These are phyloP conservation scores for Lytechinus variegatus DNA, from an alignment of 35 echinoderm and acorn worm species.

Conservation along the genomic window DNA sequence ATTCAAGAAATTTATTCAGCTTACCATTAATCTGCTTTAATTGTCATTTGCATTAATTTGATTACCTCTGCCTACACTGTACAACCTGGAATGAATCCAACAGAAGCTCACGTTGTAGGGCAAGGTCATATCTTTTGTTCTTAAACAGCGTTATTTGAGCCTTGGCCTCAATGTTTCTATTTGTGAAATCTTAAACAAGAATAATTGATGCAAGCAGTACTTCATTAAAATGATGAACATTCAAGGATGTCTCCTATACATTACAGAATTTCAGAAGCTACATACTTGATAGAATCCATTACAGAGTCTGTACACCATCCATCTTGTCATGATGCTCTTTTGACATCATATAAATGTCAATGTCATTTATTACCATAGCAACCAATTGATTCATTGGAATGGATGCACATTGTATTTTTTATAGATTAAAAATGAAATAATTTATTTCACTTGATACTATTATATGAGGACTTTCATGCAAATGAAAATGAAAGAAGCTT, in stretches of 20 bases:
- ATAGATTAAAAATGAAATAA: background rate
- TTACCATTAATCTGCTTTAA: background rate
- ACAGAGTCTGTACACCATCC: background rate
- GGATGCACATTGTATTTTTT: background rate
- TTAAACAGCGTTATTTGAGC: background rate
- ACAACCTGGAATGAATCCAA: background rate
- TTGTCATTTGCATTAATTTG: constrained; percentile 6
- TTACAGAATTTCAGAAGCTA: background rate
- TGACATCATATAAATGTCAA: background rate
- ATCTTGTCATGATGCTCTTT: background rate
- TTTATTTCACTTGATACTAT: background rate
- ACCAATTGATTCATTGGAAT: background rate
- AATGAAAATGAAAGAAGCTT: background rate
- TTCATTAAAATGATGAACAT: background rate
- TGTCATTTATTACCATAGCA: background rate
- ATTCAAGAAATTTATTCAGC: background rate
- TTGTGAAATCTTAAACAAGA: background rate
- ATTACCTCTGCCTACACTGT: background rate
- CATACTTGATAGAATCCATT: background rate
- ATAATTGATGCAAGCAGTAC: constrained; percentile 18
- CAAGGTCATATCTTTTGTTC: background rate
- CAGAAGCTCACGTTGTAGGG: background rate
- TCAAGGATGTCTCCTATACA: background rate
- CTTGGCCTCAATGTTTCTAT: background rate
- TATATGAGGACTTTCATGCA: background rate